Evolutionary conservation across 2,888 invertebrate genomes (phyloP).

Genomic region (Chironomus riparius): DNA sequence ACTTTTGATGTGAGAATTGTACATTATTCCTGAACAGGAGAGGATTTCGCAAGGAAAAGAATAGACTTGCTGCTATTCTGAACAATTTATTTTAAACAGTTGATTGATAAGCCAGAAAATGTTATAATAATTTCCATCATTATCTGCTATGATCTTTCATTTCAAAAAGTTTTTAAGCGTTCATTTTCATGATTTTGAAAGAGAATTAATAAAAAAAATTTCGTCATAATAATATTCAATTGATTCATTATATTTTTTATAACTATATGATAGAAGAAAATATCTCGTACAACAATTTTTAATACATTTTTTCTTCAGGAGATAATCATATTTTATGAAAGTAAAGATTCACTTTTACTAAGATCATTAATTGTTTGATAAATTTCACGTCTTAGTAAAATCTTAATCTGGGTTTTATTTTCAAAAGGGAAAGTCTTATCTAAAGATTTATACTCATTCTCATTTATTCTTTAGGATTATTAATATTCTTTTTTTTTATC

Average conservation of each 20-base stretch:
- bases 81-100: too few species aligned
- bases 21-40: too few species aligned
- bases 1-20: too few species aligned
- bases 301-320: background rate
- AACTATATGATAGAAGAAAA: background rate
- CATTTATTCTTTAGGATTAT: background rate
- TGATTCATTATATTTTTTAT: background rate
- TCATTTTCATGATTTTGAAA: background rate
- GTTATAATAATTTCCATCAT: too few species aligned
- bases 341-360: background rate
- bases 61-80: too few species aligned
- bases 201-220: too few species aligned
- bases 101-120: too few species aligned
- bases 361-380: background rate
- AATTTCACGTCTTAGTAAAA: constrained; percentile 1
- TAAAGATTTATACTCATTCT: background rate
- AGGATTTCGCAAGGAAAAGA: too few species aligned
- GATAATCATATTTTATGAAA: background rate
- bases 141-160: too few species aligned
- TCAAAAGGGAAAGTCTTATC: constrained; percentile 1
- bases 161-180: background rate
- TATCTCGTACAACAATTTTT: background rate
- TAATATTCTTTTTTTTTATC: background rate
- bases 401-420: background rate
- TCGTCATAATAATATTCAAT: too few species aligned